These are phyloP conservation scores for Agonopterix alstromeriana DNA, from an alignment of 2,888 invertebrate species.

Conservation along the genomic window DNA sequence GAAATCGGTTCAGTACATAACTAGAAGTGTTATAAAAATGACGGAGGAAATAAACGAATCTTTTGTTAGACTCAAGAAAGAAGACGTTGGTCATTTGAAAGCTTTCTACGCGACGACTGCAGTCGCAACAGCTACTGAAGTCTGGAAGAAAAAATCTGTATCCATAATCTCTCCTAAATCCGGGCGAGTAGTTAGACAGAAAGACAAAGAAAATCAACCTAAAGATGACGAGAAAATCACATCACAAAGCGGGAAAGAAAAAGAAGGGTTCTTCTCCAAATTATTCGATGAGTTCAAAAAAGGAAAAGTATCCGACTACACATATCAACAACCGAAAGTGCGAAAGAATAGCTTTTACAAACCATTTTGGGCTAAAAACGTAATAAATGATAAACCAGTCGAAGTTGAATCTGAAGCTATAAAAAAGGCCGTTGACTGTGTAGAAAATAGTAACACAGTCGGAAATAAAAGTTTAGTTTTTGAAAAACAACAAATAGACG, in stretches of 20 bases:
- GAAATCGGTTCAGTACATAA: slow-evolving; percentile 11
- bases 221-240: slow-evolving; percentile 7
- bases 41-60: slow-evolving; percentile 43
- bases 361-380: slow-evolving; percentile 59
- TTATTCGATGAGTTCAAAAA: slow-evolving; percentile 50
- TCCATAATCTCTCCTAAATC: slow-evolving; percentile 58
- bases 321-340: slow-evolving; percentile 46
- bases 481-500: slow-evolving; percentile 25
- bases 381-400: slow-evolving; percentile 18
- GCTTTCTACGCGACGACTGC: slow-evolving; percentile 34
- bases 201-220: slow-evolving; percentile 9
- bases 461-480: slow-evolving; percentile 30
- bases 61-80: slow-evolving; percentile 40
- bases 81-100: slow-evolving; percentile 42
- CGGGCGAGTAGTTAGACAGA: slow-evolving; percentile 32
- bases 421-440: slow-evolving; percentile 9
- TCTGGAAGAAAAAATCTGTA: slow-evolving; percentile 53
- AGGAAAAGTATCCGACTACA: slow-evolving; percentile 50
- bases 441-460: slow-evolving; percentile 17
- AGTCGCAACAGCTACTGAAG: slow-evolving; percentile 29
- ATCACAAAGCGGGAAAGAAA: slow-evolving; percentile 17
- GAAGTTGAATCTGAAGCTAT: slow-evolving; percentile 7
- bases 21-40: slow-evolving; percentile 24
- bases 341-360: slow-evolving; percentile 47
- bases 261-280: slow-evolving; percentile 40